phyloP scores from a whole-genome alignment of 2,888 invertebrate genomes.

The Amphipoea oculea region DNA sequence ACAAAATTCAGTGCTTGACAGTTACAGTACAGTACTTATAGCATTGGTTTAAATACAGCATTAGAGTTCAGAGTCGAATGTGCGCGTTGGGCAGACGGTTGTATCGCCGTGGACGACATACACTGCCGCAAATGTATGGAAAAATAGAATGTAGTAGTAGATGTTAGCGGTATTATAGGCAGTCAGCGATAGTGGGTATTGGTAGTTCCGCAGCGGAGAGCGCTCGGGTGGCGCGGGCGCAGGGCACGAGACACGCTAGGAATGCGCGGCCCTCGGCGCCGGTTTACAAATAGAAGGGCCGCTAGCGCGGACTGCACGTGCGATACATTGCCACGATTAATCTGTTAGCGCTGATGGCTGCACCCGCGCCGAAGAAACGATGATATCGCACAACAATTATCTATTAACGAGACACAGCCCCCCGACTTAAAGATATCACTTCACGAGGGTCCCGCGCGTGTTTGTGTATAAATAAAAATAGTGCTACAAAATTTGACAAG shows the following conservation, averaged over 20 bases:
- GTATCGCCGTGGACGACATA: constrained; percentile 67
- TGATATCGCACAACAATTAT: constrained; percentile 74
- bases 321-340: constrained; percentile 88
- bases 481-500: constrained; percentile 41
- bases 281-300: constrained; percentile 90
- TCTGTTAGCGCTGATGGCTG: constrained; percentile 86
- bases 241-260: constrained; percentile 86
- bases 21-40: no score
- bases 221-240: constrained; percentile 76
- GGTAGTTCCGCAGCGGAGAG: constrained; percentile 71
- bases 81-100: constrained; percentile 35
- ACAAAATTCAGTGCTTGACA: constrained; percentile 80
- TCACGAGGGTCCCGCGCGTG: constrained; percentile 61
- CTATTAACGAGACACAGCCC: constrained; percentile 67
- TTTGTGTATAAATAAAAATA: constrained; percentile 54
- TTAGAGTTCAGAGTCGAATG: constrained; percentile 72
- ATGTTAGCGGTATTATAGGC: constrained; percentile 76
- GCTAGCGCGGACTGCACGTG: constrained; percentile 87
- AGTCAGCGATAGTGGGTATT: constrained; percentile 67
- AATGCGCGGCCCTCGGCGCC: constrained; percentile 90
- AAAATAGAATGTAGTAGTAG: constrained; percentile 68
- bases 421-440: constrained; percentile 49
- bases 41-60: constrained; percentile 77
- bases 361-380: constrained; percentile 75
- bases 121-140: constrained; percentile 76